Evolutionary conservation across 2,888 invertebrate species (phyloP), one percentile per base, ranked within the genome.

Genomic region (Cantharis rustica): DNA sequence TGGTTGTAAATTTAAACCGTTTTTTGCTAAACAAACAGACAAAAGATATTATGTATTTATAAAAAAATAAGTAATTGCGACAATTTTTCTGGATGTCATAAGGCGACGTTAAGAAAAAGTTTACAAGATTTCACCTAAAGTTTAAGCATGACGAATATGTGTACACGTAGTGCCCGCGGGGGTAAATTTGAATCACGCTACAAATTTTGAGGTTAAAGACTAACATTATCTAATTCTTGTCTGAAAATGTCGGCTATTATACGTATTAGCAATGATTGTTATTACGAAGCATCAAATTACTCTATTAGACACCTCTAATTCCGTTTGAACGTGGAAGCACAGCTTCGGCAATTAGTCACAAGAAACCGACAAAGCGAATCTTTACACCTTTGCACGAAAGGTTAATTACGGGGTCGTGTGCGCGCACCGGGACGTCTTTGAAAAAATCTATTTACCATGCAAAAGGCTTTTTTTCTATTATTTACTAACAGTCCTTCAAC

Each of bases 271-370:
- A 72, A 71, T 81, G 75, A 81, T 81, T 81, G 75, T 80, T 79
- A 80, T 80, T 78, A 81, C 79, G 71, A 78, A 79, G 77, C 73
- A 81, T 81, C 80, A 81, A 81, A 81, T 81, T 81, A 79, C 80
- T 80, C 79, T 79, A 81, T 81, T 81, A 81, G 79, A 72, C 75
- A 73, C 75, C 72, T 74, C 71, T 71, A 75, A 77, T 74, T 77
- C 69, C 20, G 47, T 27, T 61, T 31, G 72, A 73, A 76, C 69
- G 71, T 74, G 63, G 77, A 72, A 77, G 77, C 77, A 75, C 72
- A 72, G 69, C 72, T 77, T 77, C 68, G 72, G 72, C 68, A 77
- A 74, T 77, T 77, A 77, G 73, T 76, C 71, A 73, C 69, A 72
- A 63, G 61, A 77, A 76, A 77, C 77, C 77, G 77, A 77, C 77